phyloP scores from a whole-genome alignment of 1,140 invertebrate genomes.

The Bombus superbus region DNA sequence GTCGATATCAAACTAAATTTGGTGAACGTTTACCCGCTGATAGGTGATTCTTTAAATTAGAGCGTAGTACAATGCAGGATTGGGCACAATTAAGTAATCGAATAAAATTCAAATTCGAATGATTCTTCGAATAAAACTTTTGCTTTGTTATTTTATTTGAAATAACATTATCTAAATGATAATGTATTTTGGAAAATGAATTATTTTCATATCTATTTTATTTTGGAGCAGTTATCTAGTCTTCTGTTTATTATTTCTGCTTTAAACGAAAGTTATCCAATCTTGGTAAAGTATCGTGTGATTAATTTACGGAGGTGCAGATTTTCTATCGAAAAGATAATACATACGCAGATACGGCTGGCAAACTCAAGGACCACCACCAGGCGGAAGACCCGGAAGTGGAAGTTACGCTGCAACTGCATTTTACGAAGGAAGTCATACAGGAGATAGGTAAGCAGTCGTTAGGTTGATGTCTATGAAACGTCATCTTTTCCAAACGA shows the following conservation, averaged over 20 bases:
- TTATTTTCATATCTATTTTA: too few relatives aligned
- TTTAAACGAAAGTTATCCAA: too few relatives aligned
- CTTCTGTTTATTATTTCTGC: too few relatives aligned
- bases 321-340: neutral
- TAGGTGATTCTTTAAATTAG: slow-evolving; percentile 52
- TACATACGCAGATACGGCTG: slow-evolving; percentile 55
- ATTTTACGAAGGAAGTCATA: slow-evolving; percentile 39
- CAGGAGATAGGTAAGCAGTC: slow-evolving; percentile 54
- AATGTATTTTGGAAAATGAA: too few relatives aligned
- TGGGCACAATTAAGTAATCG: too few relatives aligned
- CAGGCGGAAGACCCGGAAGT: slow-evolving; percentile 9
- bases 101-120: neutral
- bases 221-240: too few relatives aligned
- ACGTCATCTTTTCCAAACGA: neutral
- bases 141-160: too few relatives aligned
- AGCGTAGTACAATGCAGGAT: neutral
- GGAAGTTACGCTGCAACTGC: slow-evolving; percentile 29
- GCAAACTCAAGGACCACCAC: slow-evolving; percentile 47
- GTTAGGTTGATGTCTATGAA: neutral
- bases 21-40: slow-evolving; percentile 65
- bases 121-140: too few relatives aligned
- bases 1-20: slow-evolving; percentile 60
- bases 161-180: neutral
- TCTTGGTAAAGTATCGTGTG: neutral
- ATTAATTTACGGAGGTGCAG: neutral